Conservation (phyloP, 2,113 vertebrate species). For the Poecilia latipinna region DNA sequence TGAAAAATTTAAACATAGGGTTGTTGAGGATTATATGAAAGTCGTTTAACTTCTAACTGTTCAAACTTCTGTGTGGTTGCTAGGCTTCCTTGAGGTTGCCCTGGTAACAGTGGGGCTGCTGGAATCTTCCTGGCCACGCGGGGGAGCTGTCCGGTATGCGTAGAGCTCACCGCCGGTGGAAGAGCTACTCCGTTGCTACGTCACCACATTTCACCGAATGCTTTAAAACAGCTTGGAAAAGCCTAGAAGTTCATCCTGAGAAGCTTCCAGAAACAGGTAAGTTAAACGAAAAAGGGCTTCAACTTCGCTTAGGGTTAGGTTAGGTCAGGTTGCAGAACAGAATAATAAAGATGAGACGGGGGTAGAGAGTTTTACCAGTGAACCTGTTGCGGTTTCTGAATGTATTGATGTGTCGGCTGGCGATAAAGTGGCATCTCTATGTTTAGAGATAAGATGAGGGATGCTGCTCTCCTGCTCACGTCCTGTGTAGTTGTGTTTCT, state of each 20-base stretch:
- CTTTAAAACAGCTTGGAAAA: conserved; percentile 55
- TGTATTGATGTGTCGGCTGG: conserved; percentile 2
- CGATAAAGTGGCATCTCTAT: conserved; percentile 11
- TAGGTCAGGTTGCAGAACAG: too few species aligned
- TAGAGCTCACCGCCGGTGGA: background rate
- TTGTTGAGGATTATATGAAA: too few species aligned
- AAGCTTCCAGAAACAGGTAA: conserved; percentile 36
- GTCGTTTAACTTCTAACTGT: too few species aligned
- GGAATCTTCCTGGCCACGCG: conserved; percentile 38
- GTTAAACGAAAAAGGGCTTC: conserved; percentile 25
- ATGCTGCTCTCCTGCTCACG: conserved; percentile 40
- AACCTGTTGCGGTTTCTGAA: background rate
- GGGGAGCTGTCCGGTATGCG: conserved; percentile 46
- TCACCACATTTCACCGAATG: conserved; percentile 75
- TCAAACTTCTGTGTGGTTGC: background rate
- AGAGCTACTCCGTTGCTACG: conserved; percentile 62
- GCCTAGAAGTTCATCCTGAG: conserved; percentile 19
- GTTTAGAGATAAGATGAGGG: conserved; percentile 69
- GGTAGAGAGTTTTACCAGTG: background rate
- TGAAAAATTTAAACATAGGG: too few species aligned
- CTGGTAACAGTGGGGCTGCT: background rate
- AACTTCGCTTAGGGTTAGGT: background rate
- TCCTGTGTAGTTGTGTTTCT: conserved; percentile 59
- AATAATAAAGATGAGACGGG: background rate
- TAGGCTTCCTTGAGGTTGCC: background rate